These are phyloP conservation scores for Drosophila parvula DNA, from an alignment of 1,140 invertebrate species.

Conservation along the genomic window DNA sequence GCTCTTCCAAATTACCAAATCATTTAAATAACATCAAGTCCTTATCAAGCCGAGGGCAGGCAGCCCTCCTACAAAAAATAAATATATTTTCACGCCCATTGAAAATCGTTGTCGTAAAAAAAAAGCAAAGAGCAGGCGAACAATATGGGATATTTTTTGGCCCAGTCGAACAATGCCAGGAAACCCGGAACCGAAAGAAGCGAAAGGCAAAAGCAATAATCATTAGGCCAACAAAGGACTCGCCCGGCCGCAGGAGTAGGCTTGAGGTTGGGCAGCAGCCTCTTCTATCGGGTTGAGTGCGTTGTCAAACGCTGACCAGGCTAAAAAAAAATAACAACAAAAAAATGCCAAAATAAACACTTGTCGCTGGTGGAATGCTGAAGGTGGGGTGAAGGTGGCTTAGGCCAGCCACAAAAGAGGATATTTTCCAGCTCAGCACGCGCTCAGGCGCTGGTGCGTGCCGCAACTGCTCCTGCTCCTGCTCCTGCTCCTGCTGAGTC, in stretches of 20 bases:
- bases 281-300: constrained; percentile 65
- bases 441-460: constrained; percentile 62
- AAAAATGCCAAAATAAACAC: constrained; percentile 79
- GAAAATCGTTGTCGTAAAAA: constrained; percentile 50
- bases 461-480: constrained; percentile 9
- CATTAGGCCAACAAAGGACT: constrained; percentile 71
- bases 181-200: constrained; percentile 32
- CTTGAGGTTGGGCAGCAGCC: constrained; percentile 26
- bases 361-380: constrained; percentile 50
- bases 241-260: constrained; percentile 7
- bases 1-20: constrained; percentile 61
- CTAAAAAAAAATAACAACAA: constrained; percentile 25
- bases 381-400: constrained; percentile 14
- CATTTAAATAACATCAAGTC: constrained; percentile 60
- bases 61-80: neutral
- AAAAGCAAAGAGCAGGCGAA: constrained; percentile 49
- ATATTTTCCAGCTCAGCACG: constrained; percentile 78
- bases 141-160: constrained; percentile 56
- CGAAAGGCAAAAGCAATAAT: constrained; percentile 59
- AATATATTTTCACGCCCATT: constrained; percentile 64
- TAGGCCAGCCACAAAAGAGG: constrained; percentile 64
- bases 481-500: neutral
- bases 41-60: constrained; percentile 47
- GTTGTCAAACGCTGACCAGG: constrained; percentile 64
- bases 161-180: constrained; percentile 45